These are phyloP conservation scores for Peromyscus aztecus DNA, from an alignment of 2,797 vertebrate genomes.

Conservation along the genomic window DNA sequence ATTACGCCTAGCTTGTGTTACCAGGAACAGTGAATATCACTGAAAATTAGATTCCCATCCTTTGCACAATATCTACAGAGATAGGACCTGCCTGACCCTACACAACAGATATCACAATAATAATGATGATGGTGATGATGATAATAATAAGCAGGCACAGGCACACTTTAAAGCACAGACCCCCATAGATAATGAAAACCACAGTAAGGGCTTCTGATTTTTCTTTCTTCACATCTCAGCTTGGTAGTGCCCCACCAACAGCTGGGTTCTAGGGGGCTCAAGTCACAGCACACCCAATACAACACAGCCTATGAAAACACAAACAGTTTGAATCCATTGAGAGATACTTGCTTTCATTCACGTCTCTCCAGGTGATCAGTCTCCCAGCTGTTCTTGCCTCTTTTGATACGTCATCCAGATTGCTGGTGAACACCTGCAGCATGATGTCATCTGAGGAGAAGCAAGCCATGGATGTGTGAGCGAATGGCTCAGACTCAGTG, in stretches of 20 bases:
- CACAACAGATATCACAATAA: neutral
- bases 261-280: neutral
- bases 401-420: neutral
- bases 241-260: neutral
- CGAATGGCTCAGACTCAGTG: too few relatives aligned
- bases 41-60: neutral
- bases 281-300: neutral
- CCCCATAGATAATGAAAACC: neutral
- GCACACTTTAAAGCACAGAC: neutral
- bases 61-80: neutral
- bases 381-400: neutral
- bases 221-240: neutral
- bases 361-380: neutral
- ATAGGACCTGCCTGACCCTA: neutral
- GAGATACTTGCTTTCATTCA: conserved; percentile 66
- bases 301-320: neutral
- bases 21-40: neutral
- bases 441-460: conserved; percentile 67
- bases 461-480: neutral
- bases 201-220: neutral
- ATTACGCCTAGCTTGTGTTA: too few relatives aligned
- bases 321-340: neutral
- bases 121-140: neutral
- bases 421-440: conserved; percentile 36
- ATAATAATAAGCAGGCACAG: neutral